Percentiles rank a stretch among this genome's conserved stretches.
phyloP scores from a whole-genome alignment of 1,140 invertebrate species.

The Euura lappo region DNA sequence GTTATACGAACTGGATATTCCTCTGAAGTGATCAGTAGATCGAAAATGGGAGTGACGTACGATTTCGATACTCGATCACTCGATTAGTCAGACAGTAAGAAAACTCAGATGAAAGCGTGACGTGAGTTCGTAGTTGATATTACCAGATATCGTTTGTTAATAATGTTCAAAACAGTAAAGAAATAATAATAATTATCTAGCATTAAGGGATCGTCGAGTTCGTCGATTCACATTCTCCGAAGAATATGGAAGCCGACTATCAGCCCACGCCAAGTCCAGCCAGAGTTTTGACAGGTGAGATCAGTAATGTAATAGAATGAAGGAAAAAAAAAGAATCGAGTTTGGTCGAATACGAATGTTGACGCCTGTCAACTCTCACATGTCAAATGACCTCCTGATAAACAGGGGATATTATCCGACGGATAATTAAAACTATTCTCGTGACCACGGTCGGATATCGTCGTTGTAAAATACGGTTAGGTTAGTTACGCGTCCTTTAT shows the following conservation, averaged over 20 bases:
- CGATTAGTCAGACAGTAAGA: no score
- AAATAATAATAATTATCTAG: no score
- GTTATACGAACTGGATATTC: no score
- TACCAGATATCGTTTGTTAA: no score
- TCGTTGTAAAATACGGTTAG: neutral
- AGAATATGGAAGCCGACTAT: slow-evolving; percentile 47
- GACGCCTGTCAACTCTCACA: slow-evolving; percentile 15
- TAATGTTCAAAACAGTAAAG: no score
- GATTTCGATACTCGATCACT: no score
- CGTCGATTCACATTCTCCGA: neutral
- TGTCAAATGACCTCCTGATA: neutral
- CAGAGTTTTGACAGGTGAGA: slow-evolving; percentile 49
- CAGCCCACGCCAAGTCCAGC: slow-evolving; percentile 49
- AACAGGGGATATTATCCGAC: slow-evolving; percentile 14
- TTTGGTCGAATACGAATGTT: slow-evolving; percentile 28
- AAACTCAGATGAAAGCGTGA: no score
- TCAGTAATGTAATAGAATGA: no score
- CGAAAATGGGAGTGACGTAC: no score
- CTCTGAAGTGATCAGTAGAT: no score
- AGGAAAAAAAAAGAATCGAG: slow-evolving; percentile 16
- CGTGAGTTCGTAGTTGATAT: no score
- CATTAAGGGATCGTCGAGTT: neutral
- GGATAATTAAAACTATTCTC: neutral
- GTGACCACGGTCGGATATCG: no score
- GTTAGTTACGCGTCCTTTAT: neutral